Base-by-base conservation (phyloP, 2,888 invertebrate genomes). In the Baccha elongata region DNA sequence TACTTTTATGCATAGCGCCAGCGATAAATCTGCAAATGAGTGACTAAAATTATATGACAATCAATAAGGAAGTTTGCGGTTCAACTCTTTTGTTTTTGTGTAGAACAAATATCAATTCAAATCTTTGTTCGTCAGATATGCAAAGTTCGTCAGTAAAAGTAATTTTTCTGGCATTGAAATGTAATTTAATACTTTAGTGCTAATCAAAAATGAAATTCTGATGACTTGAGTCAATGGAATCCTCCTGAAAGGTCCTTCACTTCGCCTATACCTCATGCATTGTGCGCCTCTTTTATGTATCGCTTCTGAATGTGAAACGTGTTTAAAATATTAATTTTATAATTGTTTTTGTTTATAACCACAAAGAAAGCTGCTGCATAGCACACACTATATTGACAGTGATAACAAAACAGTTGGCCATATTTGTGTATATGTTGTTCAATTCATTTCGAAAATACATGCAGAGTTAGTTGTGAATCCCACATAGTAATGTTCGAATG, bases 231-330 rank as follows among this genome's bases (percentile, higher is more conserved):
- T 37, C 29, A 23, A 21, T 55, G 71, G 50, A 60, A 75, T 75
- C 75, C 75, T 53, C 53, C 53, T n/a, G 5, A 52, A 62, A 53
- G 75, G 69, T 75, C 75, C 75, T 75, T 75, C 75, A 69, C 75
- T 53, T 62, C 21, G 44, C 13, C 26, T 19, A n/a, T n/a, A n/a
- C 11, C 37, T n/a, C 44, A 1, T 64, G 65, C 52, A 23, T 13
- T 42, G 48, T 46, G 23, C 26, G 26, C 10, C 13, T 60, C 23
- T 37, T 40, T 71, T 50, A 4, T 19, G 29, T 58, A 35, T 19
- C 3, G 23, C 7, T 35, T 23, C 8, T 40, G 15, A n/a, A 58
- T 58, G 3, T 23, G 19, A 1, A 19, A 60, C 71, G 76, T 78
- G 76, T 65, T n/a, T 65, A 35, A 58, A 58, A 58, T 69, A 69